Percentiles rank a stretch among this genome's conserved stretches.
Evolutionary conservation across 2,113 vertebrate genomes (phyloP).

Genomic region (Cervus canadensis): DNA sequence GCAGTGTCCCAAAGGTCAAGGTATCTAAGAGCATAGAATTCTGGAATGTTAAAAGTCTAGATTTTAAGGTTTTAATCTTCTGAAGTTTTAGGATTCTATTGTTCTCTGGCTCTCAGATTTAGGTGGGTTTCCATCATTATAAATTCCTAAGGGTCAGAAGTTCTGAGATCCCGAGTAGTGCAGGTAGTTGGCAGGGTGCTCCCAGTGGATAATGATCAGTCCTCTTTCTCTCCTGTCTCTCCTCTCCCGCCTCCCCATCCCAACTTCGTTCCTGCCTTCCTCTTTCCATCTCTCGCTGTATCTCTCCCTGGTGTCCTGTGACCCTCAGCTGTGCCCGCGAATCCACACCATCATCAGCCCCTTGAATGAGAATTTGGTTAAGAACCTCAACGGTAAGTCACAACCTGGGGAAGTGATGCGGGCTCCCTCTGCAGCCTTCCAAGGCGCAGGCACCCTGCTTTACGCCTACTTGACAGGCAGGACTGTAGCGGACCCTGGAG

Average conservation of each 20-base stretch:
- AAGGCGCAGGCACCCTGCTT: neutral
- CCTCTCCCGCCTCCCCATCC: neutral
- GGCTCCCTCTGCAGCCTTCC: neutral
- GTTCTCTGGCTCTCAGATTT: neutral
- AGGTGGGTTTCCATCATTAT: neutral
- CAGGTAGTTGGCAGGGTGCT: neutral
- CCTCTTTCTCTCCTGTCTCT: neutral
- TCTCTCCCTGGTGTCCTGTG: neutral
- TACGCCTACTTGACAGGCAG: fast-evolving
- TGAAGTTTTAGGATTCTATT: neutral
- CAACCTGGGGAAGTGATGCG: neutral
- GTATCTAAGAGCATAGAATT: neutral
- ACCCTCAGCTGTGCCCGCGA: neutral
- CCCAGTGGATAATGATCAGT: neutral
- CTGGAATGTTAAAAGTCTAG: neutral
- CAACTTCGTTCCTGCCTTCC: neutral
- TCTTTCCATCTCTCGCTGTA: fast-evolving
- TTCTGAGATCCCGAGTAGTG: neutral
- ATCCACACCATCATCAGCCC: fast-evolving
- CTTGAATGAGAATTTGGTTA: fast-evolving
- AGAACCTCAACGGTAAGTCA: neutral
- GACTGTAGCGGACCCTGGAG: neutral
- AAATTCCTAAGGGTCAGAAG: neutral
- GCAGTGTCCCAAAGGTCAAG: neutral
- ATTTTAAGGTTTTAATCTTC: neutral